Percentiles rank a stretch among this genome's conserved stretches.
Conservation (phyloP, 2,113 vertebrate species). For the Erinaceus europaeus region DNA sequence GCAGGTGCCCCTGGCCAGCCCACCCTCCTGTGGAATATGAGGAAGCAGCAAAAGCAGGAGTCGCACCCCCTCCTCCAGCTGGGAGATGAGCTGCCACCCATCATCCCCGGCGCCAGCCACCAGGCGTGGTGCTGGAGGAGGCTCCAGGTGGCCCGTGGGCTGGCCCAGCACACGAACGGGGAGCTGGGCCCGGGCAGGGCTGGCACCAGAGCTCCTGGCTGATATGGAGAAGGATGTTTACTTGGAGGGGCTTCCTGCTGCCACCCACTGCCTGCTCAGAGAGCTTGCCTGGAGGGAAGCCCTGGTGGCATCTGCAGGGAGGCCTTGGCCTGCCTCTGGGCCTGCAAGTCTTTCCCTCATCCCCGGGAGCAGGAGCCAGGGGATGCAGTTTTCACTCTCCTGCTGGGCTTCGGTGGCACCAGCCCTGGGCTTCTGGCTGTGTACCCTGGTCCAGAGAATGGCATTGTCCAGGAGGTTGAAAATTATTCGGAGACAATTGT, state of each 20-base stretch:
- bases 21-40: too few relatives aligned
- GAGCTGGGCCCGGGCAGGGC: neutral
- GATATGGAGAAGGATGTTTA: neutral
- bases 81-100: neutral
- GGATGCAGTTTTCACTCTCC: constrained; percentile 24
- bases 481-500: fast-evolving
- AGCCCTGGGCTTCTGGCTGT: neutral
- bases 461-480: neutral
- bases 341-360: too few relatives aligned
- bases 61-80: too few relatives aligned
- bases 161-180: neutral
- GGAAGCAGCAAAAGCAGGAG: too few relatives aligned
- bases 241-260: neutral
- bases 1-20: neutral
- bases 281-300: neutral
- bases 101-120: neutral
- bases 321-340: too few relatives aligned
- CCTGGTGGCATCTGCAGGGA: neutral
- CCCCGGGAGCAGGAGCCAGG: constrained; percentile 84
- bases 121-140: neutral
- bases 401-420: neutral
- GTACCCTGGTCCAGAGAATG: fast-evolving
- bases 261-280: neutral
- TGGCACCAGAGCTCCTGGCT: too few relatives aligned
- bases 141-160: neutral